Percentiles rank a stretch among this genome's conserved stretches.
phyloP scores from a whole-genome alignment of 2,797 vertebrate genomes.

The Adelosebastes latens region DNA sequence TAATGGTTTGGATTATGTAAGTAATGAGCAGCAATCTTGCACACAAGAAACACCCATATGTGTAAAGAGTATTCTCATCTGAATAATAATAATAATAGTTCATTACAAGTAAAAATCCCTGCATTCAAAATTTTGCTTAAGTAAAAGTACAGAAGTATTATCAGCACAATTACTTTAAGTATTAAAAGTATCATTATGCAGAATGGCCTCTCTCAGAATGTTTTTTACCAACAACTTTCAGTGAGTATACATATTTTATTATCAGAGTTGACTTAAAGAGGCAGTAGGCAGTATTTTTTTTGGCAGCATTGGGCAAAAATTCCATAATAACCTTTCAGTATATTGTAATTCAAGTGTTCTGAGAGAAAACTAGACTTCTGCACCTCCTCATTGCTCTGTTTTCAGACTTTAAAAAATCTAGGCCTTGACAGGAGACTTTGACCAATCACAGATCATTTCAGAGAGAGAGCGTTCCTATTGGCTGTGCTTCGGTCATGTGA shows the following conservation, averaged over 20 bases:
- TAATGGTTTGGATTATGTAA: constrained; percentile 28
- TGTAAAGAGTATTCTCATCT: not conserved
- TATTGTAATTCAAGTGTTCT: no score
- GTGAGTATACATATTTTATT: not conserved
- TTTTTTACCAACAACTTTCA: not conserved
- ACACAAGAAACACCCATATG: not conserved
- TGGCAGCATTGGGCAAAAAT: no score
- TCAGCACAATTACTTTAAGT: not conserved
- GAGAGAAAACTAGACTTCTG: no score
- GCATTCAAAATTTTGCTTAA: not conserved
- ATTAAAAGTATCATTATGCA: not conserved
- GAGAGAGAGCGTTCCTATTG: no score
- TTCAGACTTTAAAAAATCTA: no score
- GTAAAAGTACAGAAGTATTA: not conserved
- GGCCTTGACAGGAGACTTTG: no score
- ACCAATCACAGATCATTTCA: no score
- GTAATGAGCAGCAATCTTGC: not conserved
- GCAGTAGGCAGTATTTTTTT: no score
- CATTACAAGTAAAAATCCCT: not conserved
- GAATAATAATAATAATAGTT: not conserved
- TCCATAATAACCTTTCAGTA: no score
- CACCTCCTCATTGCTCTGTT: no score
- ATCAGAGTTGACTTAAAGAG: not conserved
- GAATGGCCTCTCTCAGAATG: not conserved
- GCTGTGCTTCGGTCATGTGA: no score